Percentiles rank a stretch among this genome's conserved stretches.
Conservation (phyloP, 2,113 vertebrate species). For the Embiotoca jacksoni region DNA sequence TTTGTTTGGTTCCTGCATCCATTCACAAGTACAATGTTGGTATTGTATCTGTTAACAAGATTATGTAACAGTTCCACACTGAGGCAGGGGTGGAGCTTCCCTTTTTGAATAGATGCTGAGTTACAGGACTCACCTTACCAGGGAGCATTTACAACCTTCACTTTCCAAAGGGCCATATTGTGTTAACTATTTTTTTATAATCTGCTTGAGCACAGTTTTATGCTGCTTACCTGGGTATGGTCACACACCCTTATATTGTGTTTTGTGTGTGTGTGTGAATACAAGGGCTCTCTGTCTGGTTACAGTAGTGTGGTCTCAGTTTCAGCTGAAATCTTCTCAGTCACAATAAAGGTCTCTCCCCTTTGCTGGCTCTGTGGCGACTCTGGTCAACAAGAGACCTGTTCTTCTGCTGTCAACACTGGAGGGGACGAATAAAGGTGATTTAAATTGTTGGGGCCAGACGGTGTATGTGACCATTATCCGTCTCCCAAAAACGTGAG, state of each 20-base stretch:
- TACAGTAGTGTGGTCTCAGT: slow-evolving; percentile 52
- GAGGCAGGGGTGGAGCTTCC: neutral
- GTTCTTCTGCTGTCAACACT: slow-evolving; percentile 68
- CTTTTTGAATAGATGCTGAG: slow-evolving; percentile 17
- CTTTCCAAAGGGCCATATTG: slow-evolving; percentile 11
- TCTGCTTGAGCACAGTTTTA: slow-evolving; percentile 8
- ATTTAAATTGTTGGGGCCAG: slow-evolving; percentile 45
- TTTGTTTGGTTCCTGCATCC: neutral
- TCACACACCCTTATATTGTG: slow-evolving; percentile 26
- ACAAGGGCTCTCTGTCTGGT: slow-evolving; percentile 64
- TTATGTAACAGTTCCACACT: slow-evolving; percentile 52
- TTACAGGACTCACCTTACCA: neutral
- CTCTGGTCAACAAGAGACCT: slow-evolving; percentile 37
- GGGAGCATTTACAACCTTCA: slow-evolving; percentile 1
- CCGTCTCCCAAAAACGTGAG: slow-evolving; percentile 18
- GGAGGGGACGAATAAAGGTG: slow-evolving; percentile 36
- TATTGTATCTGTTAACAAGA: slow-evolving; percentile 21
- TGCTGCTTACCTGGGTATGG: slow-evolving; percentile 33
- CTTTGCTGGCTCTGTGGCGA: slow-evolving; percentile 16
- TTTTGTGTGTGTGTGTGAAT: slow-evolving; percentile 41
- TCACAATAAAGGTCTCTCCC: slow-evolving; percentile 41
- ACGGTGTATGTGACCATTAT: slow-evolving; percentile 45
- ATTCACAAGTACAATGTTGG: slow-evolving; percentile 31
- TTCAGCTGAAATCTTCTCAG: slow-evolving; percentile 58
- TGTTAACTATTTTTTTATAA: slow-evolving; percentile 14